A percentile compares a stretch with the other conserved stretches of the same genome.
phyloP scores from a whole-genome alignment of 2,113 vertebrate species.

The Thermophis baileyi region DNA sequence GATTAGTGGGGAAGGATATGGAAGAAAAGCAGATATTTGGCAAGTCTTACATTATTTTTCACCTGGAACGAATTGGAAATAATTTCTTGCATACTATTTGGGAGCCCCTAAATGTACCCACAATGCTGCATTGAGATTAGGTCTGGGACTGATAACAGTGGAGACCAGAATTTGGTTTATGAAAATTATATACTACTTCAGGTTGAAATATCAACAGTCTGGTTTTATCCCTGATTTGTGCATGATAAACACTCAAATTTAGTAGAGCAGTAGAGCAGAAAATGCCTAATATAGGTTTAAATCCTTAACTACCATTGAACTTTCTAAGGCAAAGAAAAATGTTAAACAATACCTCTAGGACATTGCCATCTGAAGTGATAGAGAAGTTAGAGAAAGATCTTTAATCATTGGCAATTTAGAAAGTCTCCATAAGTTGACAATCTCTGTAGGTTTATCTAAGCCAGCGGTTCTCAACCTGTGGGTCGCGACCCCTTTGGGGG shows the following conservation, averaged over 20 bases:
- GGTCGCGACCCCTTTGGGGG: too few relatives aligned
- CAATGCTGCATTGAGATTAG: neutral
- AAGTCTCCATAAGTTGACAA: neutral
- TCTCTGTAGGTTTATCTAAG: neutral
- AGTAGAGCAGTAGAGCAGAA: neutral
- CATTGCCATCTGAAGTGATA: neutral
- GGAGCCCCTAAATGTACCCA: neutral
- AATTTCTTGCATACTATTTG: neutral
- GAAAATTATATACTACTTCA: neutral
- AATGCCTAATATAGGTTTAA: neutral
- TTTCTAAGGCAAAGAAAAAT: neutral
- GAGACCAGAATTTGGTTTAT: neutral
- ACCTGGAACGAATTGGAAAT: neutral
- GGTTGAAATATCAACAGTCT: neutral
- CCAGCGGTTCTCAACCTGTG: too few relatives aligned
- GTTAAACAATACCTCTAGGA: neutral
- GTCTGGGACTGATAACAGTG: neutral
- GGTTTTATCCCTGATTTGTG: neutral
- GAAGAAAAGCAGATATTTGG: slow-evolving; percentile 98
- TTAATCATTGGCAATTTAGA: neutral
- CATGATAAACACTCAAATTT: neutral
- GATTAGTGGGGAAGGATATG: slow-evolving; percentile 97
- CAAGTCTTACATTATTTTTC: slow-evolving; percentile 62
- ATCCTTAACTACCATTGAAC: neutral
- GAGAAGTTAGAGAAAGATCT: neutral